phyloP scores from a whole-genome alignment of 2,113 vertebrate species.

The Prolemur simus region DNA sequence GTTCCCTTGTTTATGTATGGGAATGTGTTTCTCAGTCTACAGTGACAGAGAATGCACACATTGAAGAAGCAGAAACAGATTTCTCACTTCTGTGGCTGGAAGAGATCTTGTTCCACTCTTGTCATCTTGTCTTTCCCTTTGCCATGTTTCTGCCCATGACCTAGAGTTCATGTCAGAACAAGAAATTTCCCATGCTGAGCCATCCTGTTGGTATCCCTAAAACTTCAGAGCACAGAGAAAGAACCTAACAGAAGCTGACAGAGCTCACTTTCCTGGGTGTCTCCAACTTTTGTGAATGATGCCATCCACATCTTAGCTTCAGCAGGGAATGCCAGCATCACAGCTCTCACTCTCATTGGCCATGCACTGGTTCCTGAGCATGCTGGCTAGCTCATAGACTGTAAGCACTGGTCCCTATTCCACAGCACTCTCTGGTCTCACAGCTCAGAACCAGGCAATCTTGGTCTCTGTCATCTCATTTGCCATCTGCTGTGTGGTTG shows the following conservation, averaged over 20 bases:
- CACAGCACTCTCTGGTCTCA: neutral
- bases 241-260: neutral
- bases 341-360: neutral
- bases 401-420: rapidly evolving
- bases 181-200: neutral
- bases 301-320: neutral
- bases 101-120: neutral
- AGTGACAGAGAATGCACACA: neutral
- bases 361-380: rapidly evolving
- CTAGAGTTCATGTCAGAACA: neutral
- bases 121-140: neutral
- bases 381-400: neutral
- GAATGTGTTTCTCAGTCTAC: neutral
- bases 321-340: neutral
- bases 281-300: neutral
- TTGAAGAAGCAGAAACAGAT: neutral
- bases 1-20: neutral
- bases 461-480: neutral
- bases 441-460: neutral
- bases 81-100: neutral
- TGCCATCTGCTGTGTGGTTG: neutral
- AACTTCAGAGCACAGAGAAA: neutral
- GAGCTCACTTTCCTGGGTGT: neutral
- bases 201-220: neutral
- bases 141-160: neutral